Evolutionary conservation across 2,797 vertebrate species (phyloP).

Genomic region (Coracias cyanogaster): DNA sequence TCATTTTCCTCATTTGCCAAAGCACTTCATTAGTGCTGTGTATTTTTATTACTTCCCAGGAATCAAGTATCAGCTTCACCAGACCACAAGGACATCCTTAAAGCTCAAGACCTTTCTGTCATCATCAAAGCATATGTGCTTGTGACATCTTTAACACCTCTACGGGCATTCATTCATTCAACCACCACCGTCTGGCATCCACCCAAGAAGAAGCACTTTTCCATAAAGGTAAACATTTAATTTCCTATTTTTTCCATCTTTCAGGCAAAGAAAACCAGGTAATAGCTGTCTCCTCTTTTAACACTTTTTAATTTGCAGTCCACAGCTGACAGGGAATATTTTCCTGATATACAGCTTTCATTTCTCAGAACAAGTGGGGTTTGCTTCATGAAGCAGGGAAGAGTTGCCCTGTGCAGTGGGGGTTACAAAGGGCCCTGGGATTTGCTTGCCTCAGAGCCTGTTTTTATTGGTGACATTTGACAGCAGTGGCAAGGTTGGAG

Average conservation of each 20-base stretch:
- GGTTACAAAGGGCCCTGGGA: neutral
- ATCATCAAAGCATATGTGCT: slow-evolving; percentile 89
- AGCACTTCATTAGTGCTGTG: neutral
- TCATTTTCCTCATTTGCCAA: neutral
- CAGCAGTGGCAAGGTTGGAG: neutral
- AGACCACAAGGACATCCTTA: slow-evolving; percentile 29
- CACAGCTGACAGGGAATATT: neutral
- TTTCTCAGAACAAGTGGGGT: neutral
- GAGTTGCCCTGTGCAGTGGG: neutral
- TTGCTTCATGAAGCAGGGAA: slow-evolving; percentile 8
- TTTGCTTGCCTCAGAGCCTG: neutral
- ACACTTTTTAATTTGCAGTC: neutral
- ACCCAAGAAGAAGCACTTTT: slow-evolving; percentile 79
- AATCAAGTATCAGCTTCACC: slow-evolving; percentile 23
- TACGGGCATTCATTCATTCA: slow-evolving; percentile 90
- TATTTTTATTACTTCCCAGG: slow-evolving; percentile 64
- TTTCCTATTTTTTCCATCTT: neutral
- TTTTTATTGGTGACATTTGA: slow-evolving; percentile 9
- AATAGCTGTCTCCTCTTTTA: neutral
- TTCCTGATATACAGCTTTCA: neutral
- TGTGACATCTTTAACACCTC: slow-evolving; percentile 88
- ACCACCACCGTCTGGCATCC: slow-evolving; percentile 81
- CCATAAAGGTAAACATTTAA: slow-evolving; percentile 80
- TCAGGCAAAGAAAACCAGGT: neutral
- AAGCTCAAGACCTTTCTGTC: slow-evolving; percentile 80